Percentiles rank a stretch among this genome's conserved stretches.
Conservation (phyloP, 2,888 invertebrate species). For the Ypsolopha scabrella region DNA sequence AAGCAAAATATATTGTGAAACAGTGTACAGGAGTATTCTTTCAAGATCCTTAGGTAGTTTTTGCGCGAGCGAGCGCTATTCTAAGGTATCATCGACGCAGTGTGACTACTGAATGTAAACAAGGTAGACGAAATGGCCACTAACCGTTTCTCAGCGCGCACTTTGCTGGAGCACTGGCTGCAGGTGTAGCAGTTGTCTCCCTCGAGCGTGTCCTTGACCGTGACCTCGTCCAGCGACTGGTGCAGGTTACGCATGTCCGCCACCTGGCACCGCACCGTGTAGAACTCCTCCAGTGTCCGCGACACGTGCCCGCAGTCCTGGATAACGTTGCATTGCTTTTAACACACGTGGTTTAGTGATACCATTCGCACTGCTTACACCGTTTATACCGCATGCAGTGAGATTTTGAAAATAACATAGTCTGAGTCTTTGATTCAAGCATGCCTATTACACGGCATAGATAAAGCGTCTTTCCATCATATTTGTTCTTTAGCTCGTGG, state of each 20-base stretch:
- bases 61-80: no score
- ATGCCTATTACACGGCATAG: no score
- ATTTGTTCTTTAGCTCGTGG: no score
- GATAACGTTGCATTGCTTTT: background rate
- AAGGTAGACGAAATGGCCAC: background rate
- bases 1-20: no score
- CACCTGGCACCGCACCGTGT: slow-evolving; percentile 95
- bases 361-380: no score
- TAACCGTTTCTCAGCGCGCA: slow-evolving; percentile 91
- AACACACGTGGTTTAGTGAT: background rate
- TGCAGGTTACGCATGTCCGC: slow-evolving; percentile 96
- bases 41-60: no score
- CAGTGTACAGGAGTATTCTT: no score
- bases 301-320: slow-evolving; percentile 96
- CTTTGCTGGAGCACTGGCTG: slow-evolving; percentile 94
- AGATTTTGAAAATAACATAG: no score
- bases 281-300: slow-evolving; percentile 94
- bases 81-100: no score
- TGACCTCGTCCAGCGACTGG: slow-evolving; percentile 96
- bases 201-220: slow-evolving; percentile 95
- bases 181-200: slow-evolving; percentile 99
- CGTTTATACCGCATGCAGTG: no score
- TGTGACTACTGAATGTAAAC: background rate
- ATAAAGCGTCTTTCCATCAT: no score
- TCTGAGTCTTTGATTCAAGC: no score